Percentiles rank a stretch among this genome's conserved stretches.
phyloP scores from a whole-genome alignment of 1,140 invertebrate genomes.

The Ctenoplectra terminalis region DNA sequence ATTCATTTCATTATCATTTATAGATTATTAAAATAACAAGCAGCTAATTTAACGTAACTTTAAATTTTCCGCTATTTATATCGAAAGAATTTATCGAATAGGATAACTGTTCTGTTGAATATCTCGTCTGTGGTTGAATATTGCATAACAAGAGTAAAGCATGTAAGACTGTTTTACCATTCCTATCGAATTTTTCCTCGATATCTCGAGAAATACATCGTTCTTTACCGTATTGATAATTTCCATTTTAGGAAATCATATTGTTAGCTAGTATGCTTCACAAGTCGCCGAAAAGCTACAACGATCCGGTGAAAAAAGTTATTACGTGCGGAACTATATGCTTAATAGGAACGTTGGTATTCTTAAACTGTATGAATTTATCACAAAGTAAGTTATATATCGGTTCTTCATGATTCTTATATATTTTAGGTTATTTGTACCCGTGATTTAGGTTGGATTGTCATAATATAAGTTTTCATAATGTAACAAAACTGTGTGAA shows the following conservation, averaged over 20 bases:
- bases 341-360: conserved; percentile 69
- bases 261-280: conserved; percentile 75
- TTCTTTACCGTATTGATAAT: conserved; percentile 74
- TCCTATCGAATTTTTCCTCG: conserved; percentile 30
- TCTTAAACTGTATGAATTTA: conserved; percentile 71
- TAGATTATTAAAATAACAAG: not conserved
- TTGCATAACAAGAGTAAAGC: conserved; percentile 9
- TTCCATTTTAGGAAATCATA: conserved; percentile 81
- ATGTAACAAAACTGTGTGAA: not conserved
- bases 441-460: no score
- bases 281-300: conserved; percentile 63
- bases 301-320: not conserved
- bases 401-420: not conserved
- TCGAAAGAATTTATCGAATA: conserved; percentile 32
- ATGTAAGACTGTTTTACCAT: conserved; percentile 19
- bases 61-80: conserved; percentile 35
- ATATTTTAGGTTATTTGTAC: conserved; percentile 47
- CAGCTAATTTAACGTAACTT: not conserved
- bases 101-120: not conserved
- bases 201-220: conserved; percentile 45
- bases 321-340: not conserved
- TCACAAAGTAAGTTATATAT: conserved; percentile 74
- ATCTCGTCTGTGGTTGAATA: no score
- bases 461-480: not conserved
- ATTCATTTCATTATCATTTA: not conserved